phyloP scores from a whole-genome alignment of 2,113 vertebrate species.

The Loxodonta africana region DNA sequence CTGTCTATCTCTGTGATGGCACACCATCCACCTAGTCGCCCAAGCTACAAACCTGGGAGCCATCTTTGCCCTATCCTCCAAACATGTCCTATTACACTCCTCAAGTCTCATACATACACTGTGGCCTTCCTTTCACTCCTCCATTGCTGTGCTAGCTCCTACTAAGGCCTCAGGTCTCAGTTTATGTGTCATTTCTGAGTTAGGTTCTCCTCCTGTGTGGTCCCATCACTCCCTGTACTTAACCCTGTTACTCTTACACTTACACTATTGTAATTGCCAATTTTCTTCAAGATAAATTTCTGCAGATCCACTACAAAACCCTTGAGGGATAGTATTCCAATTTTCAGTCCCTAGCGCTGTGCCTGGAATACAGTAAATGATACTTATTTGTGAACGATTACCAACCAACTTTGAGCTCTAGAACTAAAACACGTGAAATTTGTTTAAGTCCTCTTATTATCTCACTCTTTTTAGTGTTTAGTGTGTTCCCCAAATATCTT shows the following conservation, averaged over 20 bases:
- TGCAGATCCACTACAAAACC: neutral
- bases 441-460: neutral
- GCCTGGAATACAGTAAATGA: neutral
- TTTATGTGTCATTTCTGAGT: neutral
- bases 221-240: neutral
- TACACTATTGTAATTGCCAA: neutral
- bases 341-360: neutral
- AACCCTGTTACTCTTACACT: neutral
- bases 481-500: neutral
- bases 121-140: neutral
- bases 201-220: neutral
- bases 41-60: neutral
- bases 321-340: neutral
- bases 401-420: neutral
- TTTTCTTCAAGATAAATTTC: neutral
- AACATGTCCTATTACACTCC: neutral
- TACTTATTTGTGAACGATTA: neutral
- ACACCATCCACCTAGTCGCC: too few relatives aligned
- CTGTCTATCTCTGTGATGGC: neutral
- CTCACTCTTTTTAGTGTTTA: neutral
- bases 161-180: neutral
- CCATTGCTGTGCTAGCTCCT: neutral
- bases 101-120: neutral
- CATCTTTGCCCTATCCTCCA: neutral
- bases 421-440: neutral